A percentile compares a stretch with the other conserved stretches of the same genome.
Conservation (phyloP, 2,113 vertebrate species). For the Salvelinus sp. region DNA sequence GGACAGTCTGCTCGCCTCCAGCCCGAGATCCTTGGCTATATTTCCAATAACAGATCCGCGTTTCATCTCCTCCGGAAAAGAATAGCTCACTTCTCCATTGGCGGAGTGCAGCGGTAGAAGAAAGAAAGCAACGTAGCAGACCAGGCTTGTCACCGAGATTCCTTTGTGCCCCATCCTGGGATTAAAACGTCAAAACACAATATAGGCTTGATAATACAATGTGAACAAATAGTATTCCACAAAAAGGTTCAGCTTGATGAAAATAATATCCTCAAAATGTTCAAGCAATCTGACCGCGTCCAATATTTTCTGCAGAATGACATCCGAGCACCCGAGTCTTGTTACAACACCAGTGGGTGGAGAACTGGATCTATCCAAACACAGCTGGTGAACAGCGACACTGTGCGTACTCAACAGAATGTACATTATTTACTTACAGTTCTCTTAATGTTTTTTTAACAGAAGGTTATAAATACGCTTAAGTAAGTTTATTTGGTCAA, state of each 20-base stretch:
- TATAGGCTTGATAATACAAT: not conserved
- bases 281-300: no score
- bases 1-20: constrained; percentile 53
- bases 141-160: not conserved
- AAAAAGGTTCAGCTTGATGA: no score
- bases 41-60: constrained; percentile 72
- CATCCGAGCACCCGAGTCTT: no score
- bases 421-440: constrained; percentile 1
- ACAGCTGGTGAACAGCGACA: constrained; percentile 49
- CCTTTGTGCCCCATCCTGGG: not conserved
- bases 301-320: no score
- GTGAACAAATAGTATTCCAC: no score
- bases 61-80: constrained; percentile 75
- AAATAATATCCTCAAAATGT: no score
- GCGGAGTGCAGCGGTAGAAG: not conserved
- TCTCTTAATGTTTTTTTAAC: not conserved
- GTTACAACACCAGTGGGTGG: not conserved
- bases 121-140: not conserved
- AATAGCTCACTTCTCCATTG: constrained; percentile 68
- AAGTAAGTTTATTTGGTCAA: no score
- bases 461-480: no score
- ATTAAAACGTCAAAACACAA: not conserved
- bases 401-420: constrained; percentile 20
- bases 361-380: not conserved
- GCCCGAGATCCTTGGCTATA: constrained; percentile 74